These are phyloP conservation scores for Halocynthia aurantium DNA, from an alignment of 23 tunicate species.

Conservation along the genomic window DNA sequence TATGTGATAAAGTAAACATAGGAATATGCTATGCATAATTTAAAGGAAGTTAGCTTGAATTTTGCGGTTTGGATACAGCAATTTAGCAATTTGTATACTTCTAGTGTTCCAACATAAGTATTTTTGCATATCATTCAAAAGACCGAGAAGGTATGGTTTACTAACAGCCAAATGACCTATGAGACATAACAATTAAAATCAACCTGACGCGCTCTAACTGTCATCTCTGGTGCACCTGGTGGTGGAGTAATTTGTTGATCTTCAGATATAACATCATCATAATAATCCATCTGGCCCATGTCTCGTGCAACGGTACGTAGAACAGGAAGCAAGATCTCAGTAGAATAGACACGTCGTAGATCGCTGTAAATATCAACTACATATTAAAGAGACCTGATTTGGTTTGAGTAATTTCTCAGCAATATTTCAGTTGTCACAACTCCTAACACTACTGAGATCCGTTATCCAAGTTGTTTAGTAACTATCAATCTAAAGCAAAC, in stretches of 20 bases:
- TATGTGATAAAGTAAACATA: too few species aligned
- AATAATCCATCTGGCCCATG: slow-evolving; percentile 63
- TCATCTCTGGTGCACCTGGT: slow-evolving; percentile 59
- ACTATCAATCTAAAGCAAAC: neutral
- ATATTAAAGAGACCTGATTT: too few species aligned
- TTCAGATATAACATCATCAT: slow-evolving; percentile 40
- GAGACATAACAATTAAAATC: neutral
- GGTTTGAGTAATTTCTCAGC: too few species aligned
- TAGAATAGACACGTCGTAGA: slow-evolving; percentile 22
- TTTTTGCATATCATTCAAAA: too few species aligned
- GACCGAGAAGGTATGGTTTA: neutral
- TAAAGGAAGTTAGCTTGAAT: too few species aligned
- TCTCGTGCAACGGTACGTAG: slow-evolving; percentile 47
- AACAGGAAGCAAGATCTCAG: slow-evolving; percentile 61
- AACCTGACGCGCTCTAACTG: slow-evolving; percentile 62
- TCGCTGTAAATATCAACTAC: slow-evolving; percentile 30
- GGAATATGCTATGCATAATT: too few species aligned
- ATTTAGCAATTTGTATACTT: too few species aligned
- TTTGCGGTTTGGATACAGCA: too few species aligned
- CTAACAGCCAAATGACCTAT: neutral
- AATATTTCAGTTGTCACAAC: too few species aligned
- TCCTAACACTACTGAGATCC: neutral
- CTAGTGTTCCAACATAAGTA: too few species aligned
- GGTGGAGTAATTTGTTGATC: slow-evolving; percentile 59
- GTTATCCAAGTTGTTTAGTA: neutral